Evolutionary conservation across 2,888 invertebrate species (phyloP).

Genomic region (Spilarctia lutea): DNA sequence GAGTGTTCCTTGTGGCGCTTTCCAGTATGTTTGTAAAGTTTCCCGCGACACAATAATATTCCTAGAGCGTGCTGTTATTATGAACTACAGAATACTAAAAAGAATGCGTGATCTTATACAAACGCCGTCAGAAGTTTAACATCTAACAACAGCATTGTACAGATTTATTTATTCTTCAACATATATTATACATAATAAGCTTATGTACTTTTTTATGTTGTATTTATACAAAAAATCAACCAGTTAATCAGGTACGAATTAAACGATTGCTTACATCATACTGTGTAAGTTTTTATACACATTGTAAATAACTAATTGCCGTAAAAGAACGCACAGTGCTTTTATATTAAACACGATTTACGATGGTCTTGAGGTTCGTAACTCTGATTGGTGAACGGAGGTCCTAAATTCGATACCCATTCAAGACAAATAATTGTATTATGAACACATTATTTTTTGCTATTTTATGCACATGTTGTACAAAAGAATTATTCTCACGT

Average conservation of each 20-base stretch:
- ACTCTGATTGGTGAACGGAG: no score
- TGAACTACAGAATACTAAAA: no score
- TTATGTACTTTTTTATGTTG: background rate
- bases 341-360: background rate
- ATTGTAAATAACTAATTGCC: background rate
- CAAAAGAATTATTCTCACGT: no score
- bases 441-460: no score
- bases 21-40: no score
- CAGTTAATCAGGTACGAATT: background rate
- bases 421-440: no score
- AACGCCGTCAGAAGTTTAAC: background rate
- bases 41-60: no score
- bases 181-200: background rate
- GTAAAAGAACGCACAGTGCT: background rate
- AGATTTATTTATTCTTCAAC: background rate
- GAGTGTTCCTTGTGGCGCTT: no score
- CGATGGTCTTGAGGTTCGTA: no score
- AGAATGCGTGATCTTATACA: background rate
- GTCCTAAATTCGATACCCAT: no score
- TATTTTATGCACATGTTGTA: no score
- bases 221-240: constrained; percentile 3
- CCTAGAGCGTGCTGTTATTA: no score
- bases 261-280: constrained; percentile 3
- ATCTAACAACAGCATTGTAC: background rate
- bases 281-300: background rate